Percentiles rank a stretch among this genome's conserved stretches.
These are phyloP conservation scores for Cheilosia urbana DNA, from an alignment of 2,888 invertebrate species.

Conservation along the genomic window DNA sequence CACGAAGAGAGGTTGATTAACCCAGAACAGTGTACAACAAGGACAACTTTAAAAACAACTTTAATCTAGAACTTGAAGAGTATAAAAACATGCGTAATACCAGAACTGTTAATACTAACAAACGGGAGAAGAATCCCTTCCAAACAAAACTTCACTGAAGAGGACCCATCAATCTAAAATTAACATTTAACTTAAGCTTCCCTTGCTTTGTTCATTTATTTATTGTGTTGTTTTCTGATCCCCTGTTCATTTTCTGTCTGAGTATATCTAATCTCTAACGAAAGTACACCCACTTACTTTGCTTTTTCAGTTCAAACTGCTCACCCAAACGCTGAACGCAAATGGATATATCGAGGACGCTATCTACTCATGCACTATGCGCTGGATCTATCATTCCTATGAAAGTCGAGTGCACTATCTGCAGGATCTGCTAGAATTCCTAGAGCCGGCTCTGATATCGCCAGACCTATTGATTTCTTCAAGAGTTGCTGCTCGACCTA, in stretches of 20 bases:
- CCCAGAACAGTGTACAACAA: too few relatives aligned
- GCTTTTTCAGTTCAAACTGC: slow-evolving; percentile 42
- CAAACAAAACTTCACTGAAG: too few relatives aligned
- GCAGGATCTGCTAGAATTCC: slow-evolving; percentile 50
- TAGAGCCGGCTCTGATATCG: slow-evolving; percentile 52
- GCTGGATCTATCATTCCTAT: slow-evolving; percentile 64
- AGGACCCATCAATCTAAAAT: too few relatives aligned
- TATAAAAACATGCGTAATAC: too few relatives aligned
- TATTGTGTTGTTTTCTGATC: neutral
- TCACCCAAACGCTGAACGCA: slow-evolving; percentile 13
- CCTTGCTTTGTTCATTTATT: neutral
- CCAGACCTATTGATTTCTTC: slow-evolving; percentile 43
- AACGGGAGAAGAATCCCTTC: too few relatives aligned
- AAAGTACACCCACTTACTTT: neutral
- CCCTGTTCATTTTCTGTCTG: neutral
- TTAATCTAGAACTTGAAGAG: too few relatives aligned
- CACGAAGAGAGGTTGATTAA: too few relatives aligned
- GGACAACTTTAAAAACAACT: too few relatives aligned
- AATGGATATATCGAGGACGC: slow-evolving; percentile 35
- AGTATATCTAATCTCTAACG: neutral
- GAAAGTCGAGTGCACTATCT: slow-evolving; percentile 43
- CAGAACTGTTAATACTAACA: too few relatives aligned
- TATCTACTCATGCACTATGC: slow-evolving; percentile 47
- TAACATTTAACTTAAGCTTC: too few relatives aligned
- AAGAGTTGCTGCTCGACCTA: slow-evolving; percentile 8